A percentile compares a stretch with the other conserved stretches of the same genome.
Conservation (phyloP, 2,113 vertebrate species). For the Glaucidium brasilianum region DNA sequence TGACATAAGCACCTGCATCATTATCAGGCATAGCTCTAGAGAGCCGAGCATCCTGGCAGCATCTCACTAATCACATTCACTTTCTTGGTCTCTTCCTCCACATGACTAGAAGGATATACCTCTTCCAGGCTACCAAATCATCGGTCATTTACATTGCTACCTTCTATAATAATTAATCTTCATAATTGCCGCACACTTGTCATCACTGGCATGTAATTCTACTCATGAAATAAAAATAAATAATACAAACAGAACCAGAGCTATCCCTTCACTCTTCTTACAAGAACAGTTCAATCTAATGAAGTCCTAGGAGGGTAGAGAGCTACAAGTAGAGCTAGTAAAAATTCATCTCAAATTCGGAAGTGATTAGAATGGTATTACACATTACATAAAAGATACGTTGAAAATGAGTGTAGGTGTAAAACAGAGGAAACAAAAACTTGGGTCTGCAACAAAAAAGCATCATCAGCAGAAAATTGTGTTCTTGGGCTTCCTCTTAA, state of each 20-base stretch:
- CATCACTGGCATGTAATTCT: not conserved
- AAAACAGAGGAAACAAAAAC: not conserved
- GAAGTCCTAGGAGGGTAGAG: not conserved
- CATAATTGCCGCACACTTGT: not conserved
- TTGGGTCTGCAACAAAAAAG: not conserved
- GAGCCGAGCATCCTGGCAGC: not conserved
- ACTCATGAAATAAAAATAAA: slow-evolving; percentile 10
- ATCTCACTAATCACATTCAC: not conserved
- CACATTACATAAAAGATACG: fast-evolving
- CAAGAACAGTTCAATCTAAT: not conserved
- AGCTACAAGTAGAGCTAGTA: not conserved
- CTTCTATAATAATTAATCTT: not conserved
- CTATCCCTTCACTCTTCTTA: not conserved
- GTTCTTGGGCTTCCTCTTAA: not conserved
- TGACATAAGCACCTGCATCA: not conserved
- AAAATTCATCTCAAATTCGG: not conserved
- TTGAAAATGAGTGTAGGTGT: not conserved
- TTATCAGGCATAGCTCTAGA: not conserved
- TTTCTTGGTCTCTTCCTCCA: not conserved
- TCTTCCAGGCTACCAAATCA: not conserved
- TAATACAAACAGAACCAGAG: not conserved
- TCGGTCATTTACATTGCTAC: not conserved
- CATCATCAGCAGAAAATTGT: not conserved
- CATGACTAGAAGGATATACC: not conserved
- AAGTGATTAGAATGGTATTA: not conserved